phyloP scores from a whole-genome alignment of 2,888 invertebrate species.

The Epistrophella euchroma region DNA sequence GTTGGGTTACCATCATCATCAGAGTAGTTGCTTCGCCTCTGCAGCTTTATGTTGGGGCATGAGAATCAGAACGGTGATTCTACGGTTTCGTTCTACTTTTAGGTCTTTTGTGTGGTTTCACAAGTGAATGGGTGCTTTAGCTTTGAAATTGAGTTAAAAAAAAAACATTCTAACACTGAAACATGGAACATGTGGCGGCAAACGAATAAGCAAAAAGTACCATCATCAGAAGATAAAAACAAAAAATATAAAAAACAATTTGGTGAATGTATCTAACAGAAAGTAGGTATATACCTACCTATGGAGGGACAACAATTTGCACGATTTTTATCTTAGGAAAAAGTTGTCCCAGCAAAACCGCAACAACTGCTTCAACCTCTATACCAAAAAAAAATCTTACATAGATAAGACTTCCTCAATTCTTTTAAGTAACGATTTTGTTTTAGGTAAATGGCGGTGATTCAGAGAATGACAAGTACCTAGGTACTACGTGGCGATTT shows the following conservation, averaged over 20 bases:
- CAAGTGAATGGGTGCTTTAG: slow-evolving; percentile 65
- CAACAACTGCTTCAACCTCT: neutral
- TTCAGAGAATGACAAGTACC: slow-evolving; percentile 44
- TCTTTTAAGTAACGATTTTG: neutral
- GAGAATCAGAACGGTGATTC: slow-evolving; percentile 63
- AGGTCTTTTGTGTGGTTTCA: slow-evolving; percentile 66
- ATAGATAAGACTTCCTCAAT: slow-evolving; percentile 45
- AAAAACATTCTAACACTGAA: slow-evolving; percentile 43
- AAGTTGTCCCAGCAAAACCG: slow-evolving; percentile 14
- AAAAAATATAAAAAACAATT: slow-evolving; percentile 15
- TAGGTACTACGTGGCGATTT: slow-evolving; percentile 45
- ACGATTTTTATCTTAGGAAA: slow-evolving; percentile 56
- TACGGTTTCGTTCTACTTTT: slow-evolving; percentile 73
- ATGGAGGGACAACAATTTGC: slow-evolving; percentile 63
- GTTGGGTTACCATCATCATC: slow-evolving; percentile 38
- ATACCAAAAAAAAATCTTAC: slow-evolving; percentile 33
- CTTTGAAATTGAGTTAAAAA: slow-evolving; percentile 57
- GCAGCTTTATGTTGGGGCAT: slow-evolving; percentile 36
- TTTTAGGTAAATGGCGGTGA: slow-evolving; percentile 12
- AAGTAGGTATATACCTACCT: neutral
- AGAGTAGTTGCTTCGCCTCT: neutral
- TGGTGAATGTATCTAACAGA: slow-evolving; percentile 55
- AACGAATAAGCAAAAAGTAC: neutral
- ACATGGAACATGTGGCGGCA: slow-evolving; percentile 39
- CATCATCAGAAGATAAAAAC: neutral